Base-by-base conservation (phyloP, 2,888 invertebrate genomes). In the Cylindroiulus punctatus region DNA sequence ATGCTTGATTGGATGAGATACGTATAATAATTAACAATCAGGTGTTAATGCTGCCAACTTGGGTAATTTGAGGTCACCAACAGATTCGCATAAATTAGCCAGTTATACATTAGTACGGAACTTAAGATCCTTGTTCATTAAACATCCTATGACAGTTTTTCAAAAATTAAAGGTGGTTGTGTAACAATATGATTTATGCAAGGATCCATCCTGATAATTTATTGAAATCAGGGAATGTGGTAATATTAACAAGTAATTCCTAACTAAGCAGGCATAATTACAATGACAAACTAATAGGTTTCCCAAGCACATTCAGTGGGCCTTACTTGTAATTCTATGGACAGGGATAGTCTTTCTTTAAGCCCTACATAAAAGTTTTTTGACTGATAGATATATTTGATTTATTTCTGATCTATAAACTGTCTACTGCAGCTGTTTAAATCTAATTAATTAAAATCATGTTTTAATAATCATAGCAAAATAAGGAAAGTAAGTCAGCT, bases 401-500 rank as follows among this genome's bases (percentile, higher is more conserved):
- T 44, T 44, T 44, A 8, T 44, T 44, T 44, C 14, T 44, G 36
- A 44, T 44, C 12, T 44, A 44, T 36, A 44, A 44, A 44, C 14
- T 44, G 44, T 44, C 12, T 44, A 44, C 7, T 36, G 7, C 36
- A 36, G 36, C 36, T 36, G 36, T 36, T 47, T 10, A 47, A 47
- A 57, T 57, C n/a, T 57, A 22, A 22, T n/a, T 65, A 26, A 65
- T 65, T 65, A 26, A 57, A n/a, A 65, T 65, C 65, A 65, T 22
- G 65, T 65, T 52, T 65, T 65, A 65, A 65, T 65, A 26, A 65
- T 26, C 8, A 22, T 22, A 57, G 19, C 4, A n/a, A 22, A 22
- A 22, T 10, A 47, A 12, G 17, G 8, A 40, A 40, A 40, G 4
- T 7, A 40, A 8, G 4, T 40, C 40, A 40, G 4, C 8, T 40